Conservation (phyloP, 2,113 vertebrate species). For the Triplophysa rosa region DNA sequence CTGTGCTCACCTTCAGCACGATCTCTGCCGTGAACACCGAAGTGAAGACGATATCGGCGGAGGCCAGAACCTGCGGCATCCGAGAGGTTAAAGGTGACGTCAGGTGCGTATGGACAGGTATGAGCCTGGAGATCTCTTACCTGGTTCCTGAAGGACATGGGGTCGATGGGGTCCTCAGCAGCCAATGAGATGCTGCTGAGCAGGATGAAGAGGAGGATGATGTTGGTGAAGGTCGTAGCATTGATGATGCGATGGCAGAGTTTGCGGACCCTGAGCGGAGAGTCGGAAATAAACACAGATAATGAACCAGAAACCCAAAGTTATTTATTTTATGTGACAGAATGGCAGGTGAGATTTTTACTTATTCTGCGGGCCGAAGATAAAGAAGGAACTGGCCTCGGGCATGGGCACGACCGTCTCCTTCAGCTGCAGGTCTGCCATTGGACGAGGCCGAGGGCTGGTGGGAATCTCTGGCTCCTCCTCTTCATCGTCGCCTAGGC, state of each 20-base stretch:
- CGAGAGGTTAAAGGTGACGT: background rate
- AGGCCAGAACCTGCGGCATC: conserved; percentile 78
- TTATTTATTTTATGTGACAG: background rate
- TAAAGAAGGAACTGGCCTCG: conserved; percentile 91
- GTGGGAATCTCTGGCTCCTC: conserved; percentile 90
- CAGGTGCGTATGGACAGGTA: no score
- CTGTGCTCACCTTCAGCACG: conserved; percentile 82
- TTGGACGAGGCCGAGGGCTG: conserved; percentile 87
- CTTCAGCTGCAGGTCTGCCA: conserved; percentile 90
- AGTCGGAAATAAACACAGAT: background rate
- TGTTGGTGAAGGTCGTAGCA: conserved; percentile 94
- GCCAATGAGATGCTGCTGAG: conserved; percentile 89
- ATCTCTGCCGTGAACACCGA: conserved; percentile 93
- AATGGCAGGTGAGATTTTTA: conserved; percentile 60
- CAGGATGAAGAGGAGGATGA: conserved; percentile 95
- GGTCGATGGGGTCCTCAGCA: conserved; percentile 89
- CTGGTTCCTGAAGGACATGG: conserved; percentile 86
- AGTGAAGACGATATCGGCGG: conserved; percentile 89
- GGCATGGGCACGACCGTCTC: conserved; percentile 94
- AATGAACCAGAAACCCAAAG: background rate
- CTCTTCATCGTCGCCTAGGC: conserved; percentile 89
- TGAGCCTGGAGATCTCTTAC: conserved; percentile 58
- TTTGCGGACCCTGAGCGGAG: conserved; percentile 79
- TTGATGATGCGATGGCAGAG: conserved; percentile 91
- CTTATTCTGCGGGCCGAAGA: conserved; percentile 95